These are phyloP conservation scores for Peromyscus melanophrys DNA, from an alignment of 2,797 vertebrate species.

Conservation along the genomic window DNA sequence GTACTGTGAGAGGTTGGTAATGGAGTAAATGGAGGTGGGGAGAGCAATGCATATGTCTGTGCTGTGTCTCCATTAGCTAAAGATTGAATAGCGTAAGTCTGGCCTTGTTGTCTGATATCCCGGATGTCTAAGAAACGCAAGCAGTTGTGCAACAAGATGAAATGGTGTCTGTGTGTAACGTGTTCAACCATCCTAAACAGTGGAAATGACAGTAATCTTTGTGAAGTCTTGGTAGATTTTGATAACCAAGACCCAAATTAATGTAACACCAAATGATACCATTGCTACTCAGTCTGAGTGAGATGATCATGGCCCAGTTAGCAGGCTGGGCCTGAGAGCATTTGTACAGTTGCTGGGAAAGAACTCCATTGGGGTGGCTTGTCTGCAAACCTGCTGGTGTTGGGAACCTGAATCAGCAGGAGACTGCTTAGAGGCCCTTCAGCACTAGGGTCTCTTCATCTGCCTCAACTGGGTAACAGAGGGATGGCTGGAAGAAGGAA, in stretches of 20 bases:
- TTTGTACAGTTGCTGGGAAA: conserved; percentile 60
- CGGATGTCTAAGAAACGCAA: neutral
- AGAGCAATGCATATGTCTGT: rapidly evolving
- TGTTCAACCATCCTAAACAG: neutral
- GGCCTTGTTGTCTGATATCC: neutral
- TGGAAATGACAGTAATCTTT: conserved; percentile 71
- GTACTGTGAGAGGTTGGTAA: neutral
- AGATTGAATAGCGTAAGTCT: neutral
- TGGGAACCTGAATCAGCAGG: conserved; percentile 57
- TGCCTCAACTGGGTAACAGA: neutral
- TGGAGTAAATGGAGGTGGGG: neutral
- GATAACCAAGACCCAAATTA: conserved; percentile 84
- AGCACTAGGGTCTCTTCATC: neutral
- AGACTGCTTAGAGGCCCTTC: conserved; percentile 57
- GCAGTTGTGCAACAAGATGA: neutral
- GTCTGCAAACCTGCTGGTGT: conserved; percentile 37
- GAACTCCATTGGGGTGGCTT: conserved; percentile 45
- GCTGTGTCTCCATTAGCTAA: neutral
- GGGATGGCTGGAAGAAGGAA: neutral
- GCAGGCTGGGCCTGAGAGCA: conserved; percentile 69
- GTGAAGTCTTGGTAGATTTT: conserved; percentile 83
- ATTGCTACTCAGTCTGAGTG: conserved; percentile 71
- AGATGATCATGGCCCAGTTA: conserved; percentile 72
- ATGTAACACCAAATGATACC: conserved; percentile 81
- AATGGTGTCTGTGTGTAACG: conserved; percentile 3